Evolutionary conservation across 2,888 invertebrate genomes (phyloP).

Genomic region (Masnerella sp.): DNA sequence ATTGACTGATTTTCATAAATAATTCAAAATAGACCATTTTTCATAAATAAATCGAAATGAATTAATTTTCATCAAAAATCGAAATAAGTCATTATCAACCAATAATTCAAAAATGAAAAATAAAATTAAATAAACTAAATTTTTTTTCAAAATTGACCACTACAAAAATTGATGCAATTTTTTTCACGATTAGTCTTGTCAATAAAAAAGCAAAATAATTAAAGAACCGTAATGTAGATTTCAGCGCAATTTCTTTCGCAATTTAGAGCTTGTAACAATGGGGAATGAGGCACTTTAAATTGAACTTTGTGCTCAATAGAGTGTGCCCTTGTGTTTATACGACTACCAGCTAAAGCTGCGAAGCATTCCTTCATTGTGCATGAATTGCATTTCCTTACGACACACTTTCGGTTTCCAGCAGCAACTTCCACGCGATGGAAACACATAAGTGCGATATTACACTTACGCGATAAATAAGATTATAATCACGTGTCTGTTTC

Average conservation of each 20-base stretch:
- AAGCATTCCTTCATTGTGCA: slow-evolving; percentile 15
- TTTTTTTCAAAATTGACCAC: too few relatives aligned
- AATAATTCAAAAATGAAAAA: too few relatives aligned
- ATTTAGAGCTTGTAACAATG: slow-evolving; percentile 21
- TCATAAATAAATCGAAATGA: too few relatives aligned
- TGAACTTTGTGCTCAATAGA: slow-evolving; percentile 29
- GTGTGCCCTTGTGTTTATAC: slow-evolving; percentile 7
- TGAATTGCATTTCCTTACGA: slow-evolving; percentile 25
- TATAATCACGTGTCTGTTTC: slow-evolving; percentile 13
- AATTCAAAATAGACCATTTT: too few relatives aligned
- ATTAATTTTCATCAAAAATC: too few relatives aligned
- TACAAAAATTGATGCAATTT: too few relatives aligned
- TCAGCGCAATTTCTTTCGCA: slow-evolving; percentile 1
- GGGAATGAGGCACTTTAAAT: slow-evolving; percentile 13
- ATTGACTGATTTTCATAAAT: too few relatives aligned
- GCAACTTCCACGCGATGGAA: slow-evolving; percentile 5
- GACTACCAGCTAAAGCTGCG: slow-evolving; percentile 5
- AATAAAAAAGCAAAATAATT: too few relatives aligned
- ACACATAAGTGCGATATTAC: slow-evolving; percentile 9
- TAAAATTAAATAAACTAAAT: too few relatives aligned
- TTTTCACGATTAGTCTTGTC: too few relatives aligned
- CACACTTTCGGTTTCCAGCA: slow-evolving; percentile 14
- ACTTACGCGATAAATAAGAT: slow-evolving; percentile 15
- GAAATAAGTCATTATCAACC: too few relatives aligned
- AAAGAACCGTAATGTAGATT: not conserved